Conservation (phyloP, 2,888 invertebrate genomes). For the Rhingia campestris region DNA sequence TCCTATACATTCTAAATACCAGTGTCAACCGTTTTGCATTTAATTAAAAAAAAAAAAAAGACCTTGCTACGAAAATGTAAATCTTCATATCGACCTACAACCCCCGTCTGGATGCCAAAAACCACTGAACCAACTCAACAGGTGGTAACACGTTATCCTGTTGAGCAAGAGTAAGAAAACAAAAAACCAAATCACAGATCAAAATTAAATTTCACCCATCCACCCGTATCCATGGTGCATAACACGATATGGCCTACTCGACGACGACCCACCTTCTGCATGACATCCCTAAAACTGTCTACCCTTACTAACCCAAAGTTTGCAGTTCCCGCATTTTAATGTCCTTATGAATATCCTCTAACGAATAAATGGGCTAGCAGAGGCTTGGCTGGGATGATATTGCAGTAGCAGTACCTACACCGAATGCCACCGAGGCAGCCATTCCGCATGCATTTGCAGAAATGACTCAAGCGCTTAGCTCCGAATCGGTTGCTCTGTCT, state of each 20-base stretch:
- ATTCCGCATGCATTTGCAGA: constrained; percentile 51
- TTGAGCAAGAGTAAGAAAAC: constrained; percentile 12
- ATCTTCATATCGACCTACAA: constrained; percentile 45
- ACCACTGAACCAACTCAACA: constrained; percentile 35
- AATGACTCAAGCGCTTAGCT: constrained; percentile 50
- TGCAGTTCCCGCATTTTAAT: constrained; percentile 65
- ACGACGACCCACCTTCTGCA: neutral
- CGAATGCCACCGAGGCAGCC: constrained; percentile 3
- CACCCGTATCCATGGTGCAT: neutral
- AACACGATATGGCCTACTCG: neutral
- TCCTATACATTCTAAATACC: neutral
- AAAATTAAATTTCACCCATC: constrained; percentile 63
- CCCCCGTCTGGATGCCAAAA: neutral
- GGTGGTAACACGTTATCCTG: constrained; percentile 51
- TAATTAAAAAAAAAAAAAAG: constrained; percentile 65
- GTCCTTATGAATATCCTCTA: constrained; percentile 69
- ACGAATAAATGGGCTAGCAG: constrained; percentile 60
- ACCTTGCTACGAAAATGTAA: constrained; percentile 41
- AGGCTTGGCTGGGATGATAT: constrained; percentile 29
- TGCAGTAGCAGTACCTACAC: constrained; percentile 31
- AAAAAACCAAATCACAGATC: constrained; percentile 53
- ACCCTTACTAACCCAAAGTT: constrained; percentile 38
- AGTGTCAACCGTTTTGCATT: constrained; percentile 36
- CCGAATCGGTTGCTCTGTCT: constrained; percentile 7
- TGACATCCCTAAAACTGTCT: constrained; percentile 57